phyloP scores from a whole-genome alignment of 1,140 invertebrate genomes.

The Bombus vancouverensis region DNA sequence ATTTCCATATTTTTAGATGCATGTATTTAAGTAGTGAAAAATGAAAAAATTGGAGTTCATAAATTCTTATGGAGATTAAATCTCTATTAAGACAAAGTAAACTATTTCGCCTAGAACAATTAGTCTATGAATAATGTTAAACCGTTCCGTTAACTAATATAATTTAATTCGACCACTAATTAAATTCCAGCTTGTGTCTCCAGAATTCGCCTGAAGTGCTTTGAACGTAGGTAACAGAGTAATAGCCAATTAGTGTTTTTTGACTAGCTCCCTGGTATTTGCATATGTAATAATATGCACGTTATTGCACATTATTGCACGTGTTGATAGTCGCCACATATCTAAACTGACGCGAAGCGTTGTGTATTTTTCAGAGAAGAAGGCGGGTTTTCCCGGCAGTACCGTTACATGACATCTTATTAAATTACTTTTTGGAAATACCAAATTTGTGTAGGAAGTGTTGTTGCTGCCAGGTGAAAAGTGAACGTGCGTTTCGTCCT shows the following conservation, averaged over 20 bases:
- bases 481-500: too few relatives aligned
- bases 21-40: background rate
- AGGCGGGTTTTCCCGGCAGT: too few relatives aligned
- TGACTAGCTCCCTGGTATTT: background rate
- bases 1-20: background rate
- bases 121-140: background rate
- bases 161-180: background rate
- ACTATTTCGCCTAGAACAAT: background rate
- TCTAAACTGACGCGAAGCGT: too few relatives aligned
- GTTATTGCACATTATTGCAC: too few relatives aligned
- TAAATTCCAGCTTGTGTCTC: background rate
- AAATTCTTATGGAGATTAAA: too few relatives aligned
- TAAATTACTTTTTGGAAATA: too few relatives aligned
- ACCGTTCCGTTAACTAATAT: background rate
- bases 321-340: too few relatives aligned
- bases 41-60: background rate
- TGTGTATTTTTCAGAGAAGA: too few relatives aligned
- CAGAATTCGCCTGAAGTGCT: background rate
- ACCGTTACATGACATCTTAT: too few relatives aligned
- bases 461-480: too few relatives aligned
- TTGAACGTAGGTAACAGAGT: background rate
- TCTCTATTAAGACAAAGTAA: background rate
- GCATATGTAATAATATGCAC: too few relatives aligned
- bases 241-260: background rate
- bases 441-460: background rate